Evolutionary conservation across 1,140 invertebrate species (phyloP), one percentile per base, ranked within the genome.

Genomic region (Rhynchophorus ferrugineus): DNA sequence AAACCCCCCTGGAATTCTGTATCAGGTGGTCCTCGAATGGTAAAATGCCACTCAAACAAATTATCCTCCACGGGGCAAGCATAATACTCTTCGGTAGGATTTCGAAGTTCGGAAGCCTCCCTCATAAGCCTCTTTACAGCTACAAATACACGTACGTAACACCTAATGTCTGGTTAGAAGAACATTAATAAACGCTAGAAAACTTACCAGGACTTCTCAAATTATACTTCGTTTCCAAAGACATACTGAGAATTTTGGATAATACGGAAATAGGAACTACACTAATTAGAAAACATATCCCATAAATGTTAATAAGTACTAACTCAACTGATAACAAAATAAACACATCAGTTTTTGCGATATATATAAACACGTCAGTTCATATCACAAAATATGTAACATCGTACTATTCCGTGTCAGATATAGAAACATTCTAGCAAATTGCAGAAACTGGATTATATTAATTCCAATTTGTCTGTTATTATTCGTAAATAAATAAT

Each of bases 31-130:
- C 93, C 93, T 65, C 86, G 76, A 6, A 97, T 83, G 0, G 94
- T 97, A 70, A 97, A 98, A 73, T 98, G 95, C 95, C 95, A 97
- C 69, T 98, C 94, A 74, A 97, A 98, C 19, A 98, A 71, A 74
- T 97, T 97, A 63, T 96, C 92, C 69, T 97, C 91, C 13, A 97
- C 69, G 18, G 94, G 94, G 61, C 83, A 83, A 16, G 92, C 93
- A 73, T 76, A 86, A 70, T 93, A 96, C 68, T 95, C 87, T 64
- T 93, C 89, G 11, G 91, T 94, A 13, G 91, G 80, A 53, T 89
- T 79, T 22, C 80, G 77, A 37, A 94, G 69, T 70, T 98, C 94
- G 58, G 82, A 74, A 1, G 94, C 92, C 73, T 98, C 94, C 64
- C 86, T 77, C 88, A 97, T 92, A 56, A 98, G 73, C 47, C 94